Evolutionary conservation across 2,797 vertebrate species (phyloP).

Genomic region (Coilia nasus): DNA sequence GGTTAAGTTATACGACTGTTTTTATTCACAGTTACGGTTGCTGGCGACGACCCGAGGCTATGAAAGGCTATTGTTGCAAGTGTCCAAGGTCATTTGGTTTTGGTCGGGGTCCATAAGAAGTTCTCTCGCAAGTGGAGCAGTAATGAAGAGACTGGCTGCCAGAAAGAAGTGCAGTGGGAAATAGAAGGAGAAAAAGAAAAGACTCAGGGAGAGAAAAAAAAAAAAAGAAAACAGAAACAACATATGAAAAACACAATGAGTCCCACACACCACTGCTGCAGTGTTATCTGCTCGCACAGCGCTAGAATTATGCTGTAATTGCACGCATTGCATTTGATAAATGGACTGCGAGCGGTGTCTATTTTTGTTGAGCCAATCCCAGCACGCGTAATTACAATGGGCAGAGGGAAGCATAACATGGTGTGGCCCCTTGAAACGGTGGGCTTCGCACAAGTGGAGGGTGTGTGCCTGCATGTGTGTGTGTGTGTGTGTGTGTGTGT

Average conservation of each 20-base stretch:
- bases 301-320: slow-evolving; percentile 65
- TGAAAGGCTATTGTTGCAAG: slow-evolving; percentile 63
- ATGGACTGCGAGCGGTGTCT: slow-evolving; percentile 62
- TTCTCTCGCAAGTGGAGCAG: slow-evolving; percentile 70
- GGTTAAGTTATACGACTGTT: slow-evolving; percentile 70
- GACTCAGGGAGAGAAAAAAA: slow-evolving; percentile 47
- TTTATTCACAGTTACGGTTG: slow-evolving; percentile 80
- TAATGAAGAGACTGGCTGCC: slow-evolving; percentile 69
- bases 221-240: slow-evolving; percentile 20
- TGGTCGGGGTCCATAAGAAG: slow-evolving; percentile 67
- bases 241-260: slow-evolving; percentile 43
- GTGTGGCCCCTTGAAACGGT: slow-evolving; percentile 54
- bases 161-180: slow-evolving; percentile 51
- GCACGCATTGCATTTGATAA: slow-evolving; percentile 65
- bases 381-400: slow-evolving; percentile 64
- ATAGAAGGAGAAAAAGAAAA: slow-evolving; percentile 41
- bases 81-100: slow-evolving; percentile 76
- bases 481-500: neutral
- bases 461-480: neutral
- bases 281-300: slow-evolving; percentile 63
- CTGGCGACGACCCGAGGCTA: slow-evolving; percentile 62
- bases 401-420: slow-evolving; percentile 60
- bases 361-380: slow-evolving; percentile 66
- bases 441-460: slow-evolving; percentile 54
- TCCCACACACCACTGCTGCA: slow-evolving; percentile 55